Percentiles rank a stretch among this genome's conserved stretches.
phyloP scores from a whole-genome alignment of 2,113 vertebrate species.

The Pteropus alecto region DNA sequence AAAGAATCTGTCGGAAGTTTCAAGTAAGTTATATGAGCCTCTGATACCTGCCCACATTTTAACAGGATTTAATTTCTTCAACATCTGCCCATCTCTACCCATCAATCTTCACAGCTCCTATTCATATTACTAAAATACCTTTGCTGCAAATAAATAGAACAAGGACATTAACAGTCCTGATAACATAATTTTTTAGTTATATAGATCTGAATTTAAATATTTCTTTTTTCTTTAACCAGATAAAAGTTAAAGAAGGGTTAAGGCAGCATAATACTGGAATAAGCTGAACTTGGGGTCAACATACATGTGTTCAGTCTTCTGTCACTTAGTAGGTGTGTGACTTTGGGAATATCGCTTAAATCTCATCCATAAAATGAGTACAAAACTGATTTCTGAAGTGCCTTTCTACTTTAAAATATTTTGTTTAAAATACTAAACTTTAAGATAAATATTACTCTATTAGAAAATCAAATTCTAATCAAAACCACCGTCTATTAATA shows the following conservation, averaged over 20 bases:
- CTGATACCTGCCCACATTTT: background rate
- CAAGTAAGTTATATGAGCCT: background rate
- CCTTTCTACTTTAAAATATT: slow-evolving; percentile 50
- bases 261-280: background rate
- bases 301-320: background rate
- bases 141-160: slow-evolving; percentile 4
- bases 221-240: background rate
- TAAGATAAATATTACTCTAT: background rate
- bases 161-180: background rate
- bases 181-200: background rate
- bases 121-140: background rate
- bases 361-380: background rate
- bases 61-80: background rate
- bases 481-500: background rate
- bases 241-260: background rate
- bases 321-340: background rate
- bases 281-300: background rate
- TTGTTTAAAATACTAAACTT: slow-evolving; percentile 28
- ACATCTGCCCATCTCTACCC: background rate
- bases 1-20: background rate
- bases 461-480: slow-evolving; percentile 27
- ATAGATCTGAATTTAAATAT: background rate
- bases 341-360: background rate
- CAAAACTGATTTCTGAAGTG: slow-evolving; percentile 35
- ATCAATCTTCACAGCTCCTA: background rate